These are phyloP conservation scores for Harpalus rubripes DNA, from an alignment of 2,888 invertebrate genomes.

Conservation along the genomic window DNA sequence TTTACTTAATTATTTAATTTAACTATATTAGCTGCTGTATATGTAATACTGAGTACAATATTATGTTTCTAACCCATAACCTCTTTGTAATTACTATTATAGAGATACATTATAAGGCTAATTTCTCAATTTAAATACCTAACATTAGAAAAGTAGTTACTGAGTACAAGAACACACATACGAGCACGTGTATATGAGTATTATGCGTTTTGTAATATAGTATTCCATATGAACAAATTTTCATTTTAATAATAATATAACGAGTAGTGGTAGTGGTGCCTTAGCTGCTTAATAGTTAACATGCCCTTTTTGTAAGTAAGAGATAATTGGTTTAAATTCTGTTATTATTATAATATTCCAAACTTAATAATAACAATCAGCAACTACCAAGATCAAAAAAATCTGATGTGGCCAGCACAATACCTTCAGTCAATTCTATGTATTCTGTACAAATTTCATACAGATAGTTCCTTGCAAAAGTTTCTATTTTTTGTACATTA, in stretches of 20 bases:
- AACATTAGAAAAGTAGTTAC: background rate
- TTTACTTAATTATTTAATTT: background rate
- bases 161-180: background rate
- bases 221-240: background rate
- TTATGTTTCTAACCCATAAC: background rate
- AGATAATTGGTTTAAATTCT: too few species aligned
- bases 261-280: too few species aligned
- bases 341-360: too few species aligned
- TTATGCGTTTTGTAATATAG: background rate
- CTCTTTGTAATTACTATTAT: background rate
- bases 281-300: too few species aligned
- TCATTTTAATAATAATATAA: background rate
- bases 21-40: background rate
- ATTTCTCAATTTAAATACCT: slow-evolving; percentile 7
- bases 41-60: background rate
- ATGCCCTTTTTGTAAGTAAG: too few species aligned
- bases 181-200: background rate
- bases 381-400: too few species aligned
- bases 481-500: too few species aligned
- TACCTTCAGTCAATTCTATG: too few species aligned
- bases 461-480: too few species aligned
- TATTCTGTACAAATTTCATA: too few species aligned
- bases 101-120: background rate
- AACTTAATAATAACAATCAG: too few species aligned
- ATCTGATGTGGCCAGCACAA: too few species aligned